These are phyloP conservation scores for Formicarius rufipectus DNA, from an alignment of 2,113 vertebrate species.

Conservation along the genomic window DNA sequence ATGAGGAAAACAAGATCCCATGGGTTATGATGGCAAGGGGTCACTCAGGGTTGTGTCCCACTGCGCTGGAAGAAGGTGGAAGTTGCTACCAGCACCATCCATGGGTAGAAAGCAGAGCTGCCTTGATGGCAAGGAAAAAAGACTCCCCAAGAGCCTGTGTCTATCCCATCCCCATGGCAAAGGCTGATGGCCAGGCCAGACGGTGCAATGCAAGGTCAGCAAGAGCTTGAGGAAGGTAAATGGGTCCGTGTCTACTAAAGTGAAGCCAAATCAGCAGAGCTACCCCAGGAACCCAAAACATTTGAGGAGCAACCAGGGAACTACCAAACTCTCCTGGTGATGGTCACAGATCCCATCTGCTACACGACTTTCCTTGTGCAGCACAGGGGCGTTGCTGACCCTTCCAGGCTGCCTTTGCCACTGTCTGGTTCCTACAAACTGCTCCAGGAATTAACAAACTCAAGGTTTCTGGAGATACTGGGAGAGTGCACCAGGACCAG, in stretches of 20 bases:
- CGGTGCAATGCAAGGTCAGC: rapidly evolving
- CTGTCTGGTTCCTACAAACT: background rate
- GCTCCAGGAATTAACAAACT: background rate
- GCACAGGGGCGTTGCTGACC: rapidly evolving
- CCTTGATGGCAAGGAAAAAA: background rate
- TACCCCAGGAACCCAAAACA: background rate
- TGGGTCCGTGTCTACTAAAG: background rate
- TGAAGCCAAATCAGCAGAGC: background rate
- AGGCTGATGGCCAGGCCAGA: background rate
- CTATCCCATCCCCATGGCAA: rapidly evolving
- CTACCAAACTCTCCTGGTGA: background rate
- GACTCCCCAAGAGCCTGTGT: background rate
- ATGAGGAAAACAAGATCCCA: background rate
- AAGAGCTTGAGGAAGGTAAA: background rate
- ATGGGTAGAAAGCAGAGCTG: background rate
- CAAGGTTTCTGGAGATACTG: background rate
- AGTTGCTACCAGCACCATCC: background rate
- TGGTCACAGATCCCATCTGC: background rate
- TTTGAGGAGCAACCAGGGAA: background rate
- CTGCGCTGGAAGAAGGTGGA: background rate
- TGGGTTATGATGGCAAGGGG: rapidly evolving
- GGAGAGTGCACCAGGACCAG: background rate
- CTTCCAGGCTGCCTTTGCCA: background rate
- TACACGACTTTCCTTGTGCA: rapidly evolving
- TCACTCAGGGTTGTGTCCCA: rapidly evolving